Conservation (phyloP, 2,797 vertebrate species). For the Ctenosaura bakeri region DNA sequence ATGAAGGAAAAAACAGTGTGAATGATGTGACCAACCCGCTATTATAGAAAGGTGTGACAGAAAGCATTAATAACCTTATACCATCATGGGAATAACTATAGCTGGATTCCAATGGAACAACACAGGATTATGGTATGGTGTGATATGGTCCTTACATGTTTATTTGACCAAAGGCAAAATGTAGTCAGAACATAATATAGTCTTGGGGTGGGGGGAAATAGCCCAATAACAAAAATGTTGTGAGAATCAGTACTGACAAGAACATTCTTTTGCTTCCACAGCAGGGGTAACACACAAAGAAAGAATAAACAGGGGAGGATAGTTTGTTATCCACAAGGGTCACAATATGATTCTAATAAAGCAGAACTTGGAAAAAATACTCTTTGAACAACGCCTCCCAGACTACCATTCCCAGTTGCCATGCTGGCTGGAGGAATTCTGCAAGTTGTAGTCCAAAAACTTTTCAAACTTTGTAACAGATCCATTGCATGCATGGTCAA, state of each 20-base stretch:
- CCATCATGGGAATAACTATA: too few relatives aligned
- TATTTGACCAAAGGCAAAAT: background rate
- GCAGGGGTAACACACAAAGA: background rate
- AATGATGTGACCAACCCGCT: too few relatives aligned
- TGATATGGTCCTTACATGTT: background rate
- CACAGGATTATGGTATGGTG: too few relatives aligned
- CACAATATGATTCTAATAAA: background rate
- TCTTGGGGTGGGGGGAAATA: background rate
- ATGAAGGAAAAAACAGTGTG: too few relatives aligned
- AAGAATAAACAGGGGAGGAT: background rate
- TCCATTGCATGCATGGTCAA: background rate
- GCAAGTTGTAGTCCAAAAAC: too few relatives aligned
- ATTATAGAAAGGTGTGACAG: too few relatives aligned
- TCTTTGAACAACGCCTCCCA: too few relatives aligned
- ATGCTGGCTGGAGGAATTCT: too few relatives aligned
- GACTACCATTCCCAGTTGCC: too few relatives aligned
- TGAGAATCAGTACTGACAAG: background rate
- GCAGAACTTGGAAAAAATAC: too few relatives aligned
- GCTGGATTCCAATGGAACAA: too few relatives aligned
- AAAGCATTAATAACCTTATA: too few relatives aligned
- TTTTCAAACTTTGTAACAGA: background rate
- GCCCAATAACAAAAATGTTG: background rate
- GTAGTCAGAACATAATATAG: background rate
- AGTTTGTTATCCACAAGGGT: background rate
- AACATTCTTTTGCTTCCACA: background rate